Evolutionary conservation across 2,888 invertebrate genomes (phyloP).

Genomic region (Drosophila glabriapex): DNA sequence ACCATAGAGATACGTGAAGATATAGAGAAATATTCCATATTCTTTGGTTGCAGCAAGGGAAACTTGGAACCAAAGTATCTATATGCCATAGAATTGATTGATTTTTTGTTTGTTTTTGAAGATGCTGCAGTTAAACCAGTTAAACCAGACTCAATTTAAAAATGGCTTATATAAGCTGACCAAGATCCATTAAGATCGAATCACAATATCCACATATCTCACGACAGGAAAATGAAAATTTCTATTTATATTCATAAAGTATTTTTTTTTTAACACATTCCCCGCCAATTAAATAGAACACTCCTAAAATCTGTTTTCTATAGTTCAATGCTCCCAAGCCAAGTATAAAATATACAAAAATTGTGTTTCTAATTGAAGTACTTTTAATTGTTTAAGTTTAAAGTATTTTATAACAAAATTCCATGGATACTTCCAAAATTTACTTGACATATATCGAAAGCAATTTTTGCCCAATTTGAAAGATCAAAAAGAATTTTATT

Average conservation of each 20-base stretch:
- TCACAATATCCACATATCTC: not conserved
- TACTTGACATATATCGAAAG: not conserved
- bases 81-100: not conserved
- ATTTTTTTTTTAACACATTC: too few species aligned
- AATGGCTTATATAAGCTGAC: not conserved
- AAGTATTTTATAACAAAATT: not conserved
- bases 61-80: not conserved
- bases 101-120: not conserved
- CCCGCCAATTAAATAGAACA: not conserved
- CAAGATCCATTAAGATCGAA: not conserved
- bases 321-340: not conserved
- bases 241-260: not conserved
- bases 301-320: not conserved
- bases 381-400: not conserved
- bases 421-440: not conserved
- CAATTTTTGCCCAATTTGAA: not conserved
- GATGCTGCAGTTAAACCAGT: too few species aligned
- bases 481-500: not conserved
- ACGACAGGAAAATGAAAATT: not conserved
- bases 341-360: accelerated
- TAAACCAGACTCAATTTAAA: not conserved
- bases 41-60: not conserved
- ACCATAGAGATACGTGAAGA: not conserved
- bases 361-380: not conserved
- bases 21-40: not conserved